Percentiles rank a stretch among this genome's conserved stretches.
These are phyloP conservation scores for Falco concolor DNA, from an alignment of 2,797 vertebrate species.

Conservation along the genomic window DNA sequence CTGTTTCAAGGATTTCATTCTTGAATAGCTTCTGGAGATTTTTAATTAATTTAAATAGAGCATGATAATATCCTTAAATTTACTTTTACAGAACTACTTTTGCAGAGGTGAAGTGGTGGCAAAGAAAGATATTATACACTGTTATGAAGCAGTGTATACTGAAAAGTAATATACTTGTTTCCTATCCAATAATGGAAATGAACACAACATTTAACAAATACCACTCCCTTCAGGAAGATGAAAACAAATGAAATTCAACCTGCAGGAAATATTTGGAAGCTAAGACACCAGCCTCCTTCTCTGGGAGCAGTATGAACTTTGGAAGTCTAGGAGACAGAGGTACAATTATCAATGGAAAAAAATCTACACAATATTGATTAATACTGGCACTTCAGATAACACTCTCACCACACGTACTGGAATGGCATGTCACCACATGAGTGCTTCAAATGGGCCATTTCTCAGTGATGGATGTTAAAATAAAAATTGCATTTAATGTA, in stretches of 20 bases:
- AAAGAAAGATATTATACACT: neutral
- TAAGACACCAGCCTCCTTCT: neutral
- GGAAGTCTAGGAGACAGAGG: neutral
- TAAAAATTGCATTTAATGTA: neutral
- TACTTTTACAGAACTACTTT: neutral
- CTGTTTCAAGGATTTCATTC: neutral
- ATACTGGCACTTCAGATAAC: neutral
- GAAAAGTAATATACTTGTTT: neutral
- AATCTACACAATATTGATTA: neutral
- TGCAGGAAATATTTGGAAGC: neutral
- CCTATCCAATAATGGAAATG: neutral
- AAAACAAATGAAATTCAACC: neutral
- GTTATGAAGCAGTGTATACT: neutral
- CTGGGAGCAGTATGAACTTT: neutral
- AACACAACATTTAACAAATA: neutral
- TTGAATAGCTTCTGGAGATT: neutral
- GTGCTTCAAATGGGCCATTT: neutral
- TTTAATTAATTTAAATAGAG: neutral
- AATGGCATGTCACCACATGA: neutral
- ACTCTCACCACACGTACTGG: neutral
- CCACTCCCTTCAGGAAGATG: neutral
- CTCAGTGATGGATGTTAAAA: neutral
- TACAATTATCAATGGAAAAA: neutral
- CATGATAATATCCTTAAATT: neutral
- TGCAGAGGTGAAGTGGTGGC: neutral